Conservation (phyloP, 2,888 invertebrate species). For the Leucania comma region DNA sequence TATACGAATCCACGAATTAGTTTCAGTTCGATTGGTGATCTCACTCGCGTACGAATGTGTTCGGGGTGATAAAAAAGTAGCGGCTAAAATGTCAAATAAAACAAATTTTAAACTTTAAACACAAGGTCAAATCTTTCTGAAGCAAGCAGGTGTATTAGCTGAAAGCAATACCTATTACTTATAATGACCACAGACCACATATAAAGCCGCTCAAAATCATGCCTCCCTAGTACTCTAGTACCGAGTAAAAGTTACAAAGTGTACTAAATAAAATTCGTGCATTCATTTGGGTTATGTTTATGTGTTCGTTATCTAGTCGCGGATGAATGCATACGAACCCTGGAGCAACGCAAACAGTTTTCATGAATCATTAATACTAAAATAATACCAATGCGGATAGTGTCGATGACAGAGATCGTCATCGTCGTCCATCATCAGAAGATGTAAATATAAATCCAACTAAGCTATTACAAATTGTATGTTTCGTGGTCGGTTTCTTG, state of each 20-base stretch:
- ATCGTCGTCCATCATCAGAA: too few species aligned
- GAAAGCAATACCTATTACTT: too few species aligned
- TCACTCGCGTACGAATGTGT: neutral
- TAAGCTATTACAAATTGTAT: neutral
- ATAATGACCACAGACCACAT: too few species aligned
- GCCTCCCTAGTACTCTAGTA: neutral
- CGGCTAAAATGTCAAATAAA: too few species aligned
- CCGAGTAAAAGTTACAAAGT: neutral
- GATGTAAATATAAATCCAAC: slow-evolving; percentile 2
- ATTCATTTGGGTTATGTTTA: slow-evolving; percentile 11
- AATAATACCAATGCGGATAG: slow-evolving; percentile 10
- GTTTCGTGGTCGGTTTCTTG: neutral
- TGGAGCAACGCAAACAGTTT: neutral
- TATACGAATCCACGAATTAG: neutral
- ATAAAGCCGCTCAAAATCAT: neutral
- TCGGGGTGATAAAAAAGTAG: too few species aligned
- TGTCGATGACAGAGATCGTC: slow-evolving; percentile 1
- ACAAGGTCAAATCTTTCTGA: too few species aligned
- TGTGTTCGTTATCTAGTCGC: neutral
- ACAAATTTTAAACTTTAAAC: too few species aligned
- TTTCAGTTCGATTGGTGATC: neutral
- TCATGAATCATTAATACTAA: slow-evolving; percentile 22
- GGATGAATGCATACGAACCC: slow-evolving; percentile 17
- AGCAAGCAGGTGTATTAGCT: too few species aligned
- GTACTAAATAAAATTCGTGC: neutral